Evolutionary conservation across 2,888 invertebrate species (phyloP).

Genomic region (Xestia c-nigrum): DNA sequence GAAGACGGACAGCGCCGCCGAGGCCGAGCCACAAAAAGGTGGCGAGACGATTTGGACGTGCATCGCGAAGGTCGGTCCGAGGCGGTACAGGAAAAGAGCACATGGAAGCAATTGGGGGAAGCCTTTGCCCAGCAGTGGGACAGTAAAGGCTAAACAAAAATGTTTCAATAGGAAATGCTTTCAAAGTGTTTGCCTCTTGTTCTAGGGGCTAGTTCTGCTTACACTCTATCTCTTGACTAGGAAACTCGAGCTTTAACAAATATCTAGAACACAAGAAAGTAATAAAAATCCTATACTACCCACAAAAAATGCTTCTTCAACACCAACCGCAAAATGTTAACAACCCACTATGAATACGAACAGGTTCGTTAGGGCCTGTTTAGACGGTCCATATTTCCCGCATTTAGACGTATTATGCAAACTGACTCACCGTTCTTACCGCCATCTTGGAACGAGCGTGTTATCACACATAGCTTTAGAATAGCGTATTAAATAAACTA

Average conservation of each 20-base stretch:
- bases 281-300: neutral
- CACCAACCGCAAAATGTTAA: neutral
- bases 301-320: neutral
- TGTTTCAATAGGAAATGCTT: neutral
- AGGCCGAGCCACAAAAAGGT: too few relatives aligned
- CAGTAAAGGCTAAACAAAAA: too few relatives aligned
- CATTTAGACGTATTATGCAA: conserved; percentile 50
- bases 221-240: neutral
- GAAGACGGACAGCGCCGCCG: too few relatives aligned
- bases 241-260: neutral
- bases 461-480: conserved; percentile 36
- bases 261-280: neutral
- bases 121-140: too few relatives aligned
- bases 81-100: too few relatives aligned
- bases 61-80: too few relatives aligned
- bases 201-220: neutral
- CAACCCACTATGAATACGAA: conserved; percentile 11
- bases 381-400: conserved; percentile 25
- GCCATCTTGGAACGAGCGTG: conserved; percentile 46
- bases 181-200: neutral
- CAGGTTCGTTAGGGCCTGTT: conserved; percentile 17
- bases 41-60: too few relatives aligned
- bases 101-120: too few relatives aligned
- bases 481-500: conserved; percentile 54
- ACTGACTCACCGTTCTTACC: conserved; percentile 32